Conservation (phyloP, 2,797 vertebrate species). For the Sternarchorhynchus goeldii region DNA sequence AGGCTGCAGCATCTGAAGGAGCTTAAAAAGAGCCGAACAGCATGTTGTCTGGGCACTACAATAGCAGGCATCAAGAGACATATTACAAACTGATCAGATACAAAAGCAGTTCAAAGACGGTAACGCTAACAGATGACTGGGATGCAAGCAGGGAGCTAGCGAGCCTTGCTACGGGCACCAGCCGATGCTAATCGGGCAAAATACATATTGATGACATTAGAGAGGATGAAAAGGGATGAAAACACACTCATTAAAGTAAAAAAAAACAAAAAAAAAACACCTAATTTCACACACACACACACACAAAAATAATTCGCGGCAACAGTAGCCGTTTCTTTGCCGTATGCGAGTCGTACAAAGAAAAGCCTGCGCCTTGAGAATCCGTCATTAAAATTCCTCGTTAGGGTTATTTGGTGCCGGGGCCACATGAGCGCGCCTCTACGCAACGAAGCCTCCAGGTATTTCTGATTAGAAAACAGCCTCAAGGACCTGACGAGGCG, state of each 20-base stretch:
- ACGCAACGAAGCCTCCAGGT: conserved; percentile 75
- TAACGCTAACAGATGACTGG: conserved; percentile 79
- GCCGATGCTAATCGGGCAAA: conserved; percentile 41
- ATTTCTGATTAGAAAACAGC: conserved; percentile 82
- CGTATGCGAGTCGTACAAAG: conserved; percentile 19
- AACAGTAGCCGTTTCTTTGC: conserved; percentile 28
- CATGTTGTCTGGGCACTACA: conserved; percentile 82
- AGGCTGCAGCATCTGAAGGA: conserved; percentile 84
- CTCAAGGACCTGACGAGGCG: conserved; percentile 75
- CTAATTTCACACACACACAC: conserved; percentile 28
- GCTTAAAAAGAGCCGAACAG: conserved; percentile 82
- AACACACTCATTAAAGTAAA: conserved; percentile 39
- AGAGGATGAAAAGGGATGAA: conserved; percentile 25
- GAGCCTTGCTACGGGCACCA: conserved; percentile 44
- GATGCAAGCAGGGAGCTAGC: conserved; percentile 48
- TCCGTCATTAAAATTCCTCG: conserved; percentile 55
- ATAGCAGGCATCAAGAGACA: conserved; percentile 86
- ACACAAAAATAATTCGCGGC: conserved; percentile 21
- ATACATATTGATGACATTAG: conserved; percentile 43
- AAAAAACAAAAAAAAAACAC: neutral
- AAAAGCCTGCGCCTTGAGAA: conserved; percentile 38
- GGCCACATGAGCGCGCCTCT: conserved; percentile 30
- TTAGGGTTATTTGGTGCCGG: conserved; percentile 57
- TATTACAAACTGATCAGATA: conserved; percentile 88
- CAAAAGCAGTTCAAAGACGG: conserved; percentile 85